Evolutionary conservation across 2,888 invertebrate genomes (phyloP), one percentile per base, ranked within the genome.

Genomic region (Thalpophila matura): DNA sequence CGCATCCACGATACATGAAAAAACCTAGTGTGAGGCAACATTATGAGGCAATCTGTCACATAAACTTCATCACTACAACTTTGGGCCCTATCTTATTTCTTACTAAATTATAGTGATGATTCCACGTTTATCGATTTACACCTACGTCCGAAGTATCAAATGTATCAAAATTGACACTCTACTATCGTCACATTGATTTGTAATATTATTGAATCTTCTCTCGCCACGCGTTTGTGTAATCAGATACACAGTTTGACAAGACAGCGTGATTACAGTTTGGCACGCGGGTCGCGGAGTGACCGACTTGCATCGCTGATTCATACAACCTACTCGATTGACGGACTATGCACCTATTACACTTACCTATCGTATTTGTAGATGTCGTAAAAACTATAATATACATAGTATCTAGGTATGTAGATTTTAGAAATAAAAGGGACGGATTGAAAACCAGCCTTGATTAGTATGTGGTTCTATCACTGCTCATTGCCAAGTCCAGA

Each of bases 271-370:
- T 37, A 35, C 16, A 22, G 29, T 37, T 77, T 73, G 74, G 77
- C 74, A 76, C 60, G 40, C 47, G 74, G 77, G 69, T 77, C 60
- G 40, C 47, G 50, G 5, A 16, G 20, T 29, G 47, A 47, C 45
- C 50, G 37, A 24, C 50, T 50, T 62, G 50, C n/a, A 12, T 10
- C 27, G 38, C 55, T 76, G 74, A 77, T 55, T 76, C 77, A 76
- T 63, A 59, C 47, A 43, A 29, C 38, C 27, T 45, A 49, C 22
- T 38, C 26, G 4, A 47, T 42, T 22, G 38, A 49, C 18, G 24
- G 22, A 27, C 33, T 59, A 4, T 43, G 35, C 18, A 29, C 7
- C 12, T 38, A 29, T 31, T 59, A 27, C 9, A 50, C 1, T 24
- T 22, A 26, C 26, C 16, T 47, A n/a, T 26, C 22, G 4, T 29